These are phyloP conservation scores for Neogale vison DNA, from an alignment of 2,113 vertebrate genomes.

Conservation along the genomic window DNA sequence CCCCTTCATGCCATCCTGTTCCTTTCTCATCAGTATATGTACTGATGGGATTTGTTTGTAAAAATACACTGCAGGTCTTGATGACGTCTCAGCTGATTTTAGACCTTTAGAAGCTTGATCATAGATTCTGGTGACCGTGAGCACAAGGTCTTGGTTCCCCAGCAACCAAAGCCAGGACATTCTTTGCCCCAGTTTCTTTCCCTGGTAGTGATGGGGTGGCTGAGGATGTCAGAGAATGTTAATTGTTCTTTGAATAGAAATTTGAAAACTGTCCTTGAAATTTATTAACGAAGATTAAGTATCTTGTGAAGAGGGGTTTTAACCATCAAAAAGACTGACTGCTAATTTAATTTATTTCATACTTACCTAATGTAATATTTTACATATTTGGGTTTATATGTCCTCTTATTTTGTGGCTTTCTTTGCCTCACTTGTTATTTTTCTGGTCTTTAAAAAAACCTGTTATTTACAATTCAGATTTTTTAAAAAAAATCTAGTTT, in stretches of 20 bases:
- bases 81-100: background rate
- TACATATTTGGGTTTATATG: background rate
- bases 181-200: background rate
- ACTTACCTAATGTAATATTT: background rate
- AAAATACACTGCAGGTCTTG: background rate
- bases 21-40: background rate
- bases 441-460: background rate
- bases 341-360: background rate
- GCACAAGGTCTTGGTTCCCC: background rate
- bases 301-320: background rate
- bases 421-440: background rate
- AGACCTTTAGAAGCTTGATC: background rate
- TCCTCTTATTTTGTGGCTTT: background rate
- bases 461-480: background rate
- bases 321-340: background rate
- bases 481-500: background rate
- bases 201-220: background rate
- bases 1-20: background rate
- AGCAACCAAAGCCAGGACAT: background rate
- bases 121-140: background rate
- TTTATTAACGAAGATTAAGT: background rate
- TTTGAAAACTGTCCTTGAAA: background rate
- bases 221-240: background rate
- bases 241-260: background rate
- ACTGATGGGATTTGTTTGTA: background rate